Percentiles rank a stretch among this genome's conserved stretches.
Conservation (phyloP, 2,888 invertebrate species). For the Epirrhoe alternata region DNA sequence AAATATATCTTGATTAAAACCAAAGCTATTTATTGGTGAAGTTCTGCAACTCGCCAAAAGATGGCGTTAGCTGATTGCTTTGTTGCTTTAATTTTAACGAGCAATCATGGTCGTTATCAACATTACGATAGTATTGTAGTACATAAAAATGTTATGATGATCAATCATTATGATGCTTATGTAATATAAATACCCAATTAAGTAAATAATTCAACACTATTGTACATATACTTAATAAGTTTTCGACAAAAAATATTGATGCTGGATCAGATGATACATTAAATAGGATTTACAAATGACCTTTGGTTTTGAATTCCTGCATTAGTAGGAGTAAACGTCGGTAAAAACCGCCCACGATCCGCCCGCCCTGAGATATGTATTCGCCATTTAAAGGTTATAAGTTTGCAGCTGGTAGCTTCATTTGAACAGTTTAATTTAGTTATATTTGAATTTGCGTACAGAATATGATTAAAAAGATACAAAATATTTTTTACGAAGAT, state of each 20-base stretch:
- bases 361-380: conserved; percentile 37
- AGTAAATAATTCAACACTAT: too few species aligned
- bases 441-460: background rate
- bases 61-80: conserved; percentile 34
- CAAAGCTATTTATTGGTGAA: background rate
- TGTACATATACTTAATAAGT: too few species aligned
- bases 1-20: background rate
- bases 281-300: conserved; percentile 6
- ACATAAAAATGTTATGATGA: background rate
- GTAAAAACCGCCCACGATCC: conserved; percentile 35
- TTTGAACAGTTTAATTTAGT: background rate
- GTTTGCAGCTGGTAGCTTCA: background rate
- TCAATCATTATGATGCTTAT: background rate
- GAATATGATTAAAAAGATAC: too few species aligned
- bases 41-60: conserved; percentile 28
- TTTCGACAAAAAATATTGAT: too few species aligned
- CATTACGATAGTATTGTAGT: conserved; percentile 1
- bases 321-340: conserved; percentile 14
- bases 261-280: too few species aligned
- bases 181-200: too few species aligned
- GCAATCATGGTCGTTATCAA: conserved; percentile 11
- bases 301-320: conserved; percentile 16
- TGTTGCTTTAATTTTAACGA: conserved; percentile 3
- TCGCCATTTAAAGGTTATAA: conserved; percentile 47
- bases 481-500: too few species aligned